A percentile compares a stretch with the other conserved stretches of the same genome.
These are phyloP conservation scores for Arrhamphus sclerolepis DNA, from an alignment of 2,797 vertebrate genomes.

Conservation along the genomic window DNA sequence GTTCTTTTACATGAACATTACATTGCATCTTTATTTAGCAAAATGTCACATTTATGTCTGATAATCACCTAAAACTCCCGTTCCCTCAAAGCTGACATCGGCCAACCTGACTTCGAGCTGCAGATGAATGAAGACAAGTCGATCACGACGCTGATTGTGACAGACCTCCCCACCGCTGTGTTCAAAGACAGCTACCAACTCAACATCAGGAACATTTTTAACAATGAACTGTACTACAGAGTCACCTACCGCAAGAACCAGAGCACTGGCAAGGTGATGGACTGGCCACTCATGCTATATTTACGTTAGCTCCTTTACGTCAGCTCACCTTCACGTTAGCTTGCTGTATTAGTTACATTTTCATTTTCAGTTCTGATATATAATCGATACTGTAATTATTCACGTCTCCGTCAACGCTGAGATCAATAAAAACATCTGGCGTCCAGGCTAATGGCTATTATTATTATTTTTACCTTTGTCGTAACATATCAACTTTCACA, in stretches of 20 bases:
- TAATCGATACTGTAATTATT: too few species aligned
- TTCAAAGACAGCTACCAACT: conserved; percentile 64
- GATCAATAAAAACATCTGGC: too few species aligned
- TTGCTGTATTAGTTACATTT: too few species aligned
- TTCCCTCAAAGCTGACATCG: conserved; percentile 86
- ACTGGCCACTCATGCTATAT: neutral
- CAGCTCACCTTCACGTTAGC: too few species aligned
- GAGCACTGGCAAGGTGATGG: conserved; percentile 89
- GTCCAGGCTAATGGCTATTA: too few species aligned
- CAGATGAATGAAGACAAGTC: conserved; percentile 70
- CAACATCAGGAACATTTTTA: conserved; percentile 86
- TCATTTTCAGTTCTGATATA: too few species aligned
- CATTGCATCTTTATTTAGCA: neutral
- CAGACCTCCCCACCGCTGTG: conserved; percentile 80
- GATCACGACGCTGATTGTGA: conserved; percentile 78
- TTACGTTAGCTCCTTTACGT: too few species aligned
- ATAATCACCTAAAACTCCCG: too few species aligned
- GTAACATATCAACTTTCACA: too few species aligned
- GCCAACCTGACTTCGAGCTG: conserved; percentile 79
- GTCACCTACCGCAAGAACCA: conserved; percentile 85
- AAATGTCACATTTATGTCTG: too few species aligned
- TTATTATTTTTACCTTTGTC: too few species aligned
- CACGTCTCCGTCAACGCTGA: too few species aligned
- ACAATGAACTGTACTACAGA: conserved; percentile 81
- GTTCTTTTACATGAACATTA: conserved; percentile 61